Evolutionary conservation across 2,888 invertebrate species (phyloP).

Genomic region (Drosophila multiciliata): DNA sequence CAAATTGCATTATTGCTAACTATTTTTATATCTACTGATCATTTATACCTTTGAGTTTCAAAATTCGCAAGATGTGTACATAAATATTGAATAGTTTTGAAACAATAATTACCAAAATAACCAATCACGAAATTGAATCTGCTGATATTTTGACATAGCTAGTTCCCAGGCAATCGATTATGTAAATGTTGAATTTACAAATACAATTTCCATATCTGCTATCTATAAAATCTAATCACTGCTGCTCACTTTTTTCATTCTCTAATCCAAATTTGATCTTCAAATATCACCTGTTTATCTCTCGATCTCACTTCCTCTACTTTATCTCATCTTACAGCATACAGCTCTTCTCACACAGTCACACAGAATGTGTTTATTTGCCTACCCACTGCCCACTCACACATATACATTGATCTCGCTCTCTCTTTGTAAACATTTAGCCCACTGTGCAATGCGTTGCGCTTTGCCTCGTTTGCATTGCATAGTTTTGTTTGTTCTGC

Average conservation of each 20-base stretch:
- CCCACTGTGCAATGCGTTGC: constrained; percentile 74
- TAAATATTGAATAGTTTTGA: neutral
- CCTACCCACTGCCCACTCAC: constrained; percentile 35
- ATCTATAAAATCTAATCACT: constrained; percentile 2
- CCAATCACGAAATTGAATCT: neutral
- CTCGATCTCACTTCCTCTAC: constrained; percentile 67
- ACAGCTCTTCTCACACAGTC: constrained; percentile 28
- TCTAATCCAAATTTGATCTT: constrained; percentile 17
- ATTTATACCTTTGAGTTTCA: neutral
- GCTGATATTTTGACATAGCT: neutral
- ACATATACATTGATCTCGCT: constrained; percentile 5
- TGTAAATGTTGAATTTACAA: neutral
- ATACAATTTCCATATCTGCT: constrained; percentile 1
- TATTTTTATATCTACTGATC: neutral
- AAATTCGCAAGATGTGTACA: neutral
- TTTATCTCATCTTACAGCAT: constrained; percentile 37
- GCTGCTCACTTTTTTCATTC: constrained; percentile 9
- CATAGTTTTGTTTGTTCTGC: constrained; percentile 72
- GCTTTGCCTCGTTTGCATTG: constrained; percentile 62
- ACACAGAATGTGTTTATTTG: constrained; percentile 20
- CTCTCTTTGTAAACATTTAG: constrained; percentile 38
- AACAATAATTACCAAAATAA: neutral
- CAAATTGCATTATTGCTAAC: neutral
- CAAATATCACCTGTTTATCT: constrained; percentile 66
- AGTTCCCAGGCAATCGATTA: neutral